Base-by-base conservation (phyloP, 2,888 invertebrate species). In the Campaea margaritaria region DNA sequence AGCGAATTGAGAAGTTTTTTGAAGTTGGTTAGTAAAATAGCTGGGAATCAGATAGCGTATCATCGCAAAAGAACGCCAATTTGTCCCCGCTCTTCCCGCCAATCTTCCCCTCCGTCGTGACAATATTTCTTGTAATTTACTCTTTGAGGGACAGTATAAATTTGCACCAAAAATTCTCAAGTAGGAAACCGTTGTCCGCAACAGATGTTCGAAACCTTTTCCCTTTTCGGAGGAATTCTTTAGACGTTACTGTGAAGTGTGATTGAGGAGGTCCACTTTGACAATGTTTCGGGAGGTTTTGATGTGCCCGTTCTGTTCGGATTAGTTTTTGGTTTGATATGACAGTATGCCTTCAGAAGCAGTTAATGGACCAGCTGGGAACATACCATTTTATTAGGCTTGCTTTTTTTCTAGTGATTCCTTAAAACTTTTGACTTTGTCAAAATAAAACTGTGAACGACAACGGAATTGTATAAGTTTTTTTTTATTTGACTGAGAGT, bases 71-170 rank as follows among this genome's bases (percentile, higher is more conserved):
- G 9, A 51, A 34, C 16, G 12, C 16, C 54, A 63, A 62, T 63
- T 50, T 60, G 58, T 49, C 36, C 34, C 53, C 13, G 45, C 13
- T 45, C 21, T 16, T 84, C 14, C 3, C 14, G 39, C 83, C 74
- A 72, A 78, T 34, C 16, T 44, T 36, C 44, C 47, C 73, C 12
- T 1, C 15, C 39, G 39, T 41, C 14, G 28, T 81, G 85, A 85
- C 85, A 86, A 86, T 86, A 85, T 86, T 88, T 81, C 83, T 77
- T 85, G 85, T 86, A 87, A 88, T 87, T 88, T 82, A 87, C 87
- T 88, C 86, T 84, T 86, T 83, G 75, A 73, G 82, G 45, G 83
- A 80, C 78, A 73, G 86, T 88, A 89, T 87, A 88, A 87, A 87
- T 87, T 87, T 85, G 74, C 76, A 60, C 73, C 69, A 73, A 27